Evolutionary conservation across 2,888 invertebrate species (phyloP), one percentile per base, ranked within the genome.

Genomic region (Alcis repandata): DNA sequence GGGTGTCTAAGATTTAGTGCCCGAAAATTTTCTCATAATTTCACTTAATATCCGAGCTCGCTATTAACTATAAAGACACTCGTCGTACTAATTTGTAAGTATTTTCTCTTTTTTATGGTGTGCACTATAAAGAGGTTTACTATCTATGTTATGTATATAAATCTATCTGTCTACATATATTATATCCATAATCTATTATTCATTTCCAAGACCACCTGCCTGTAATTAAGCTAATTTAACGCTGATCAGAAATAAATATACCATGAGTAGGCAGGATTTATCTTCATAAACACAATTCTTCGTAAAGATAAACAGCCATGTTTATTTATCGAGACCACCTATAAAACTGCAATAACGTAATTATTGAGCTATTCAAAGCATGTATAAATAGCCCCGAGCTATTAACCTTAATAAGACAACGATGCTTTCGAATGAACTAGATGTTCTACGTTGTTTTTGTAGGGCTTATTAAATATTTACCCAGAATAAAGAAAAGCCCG

Each of bases 331-430:
- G 15, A 27, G 60, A 45, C 36, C 43, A 13, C 53, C 46, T 33
- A 32, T 38, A 54, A 38, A 46, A 54, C 38, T 13, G 32, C 38
- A 49, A 46, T 48, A 46, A 53, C 48, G 9, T 38, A 36, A 51
- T 51, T 51, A 51, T 38, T 19, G 38, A 52, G 27, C 38, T 60
- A 45, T 56, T 41, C 57, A 19, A 40, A 43, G 52, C 52, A 46
- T 41, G 33, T 63, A 63, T 63, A 45, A 52, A 57, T 63, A 63
- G 63, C 51, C 27, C 3, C 27, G 4, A 52, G 45, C 45, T 46
- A 41, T 63, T 63, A 33, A 46, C 52, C 58, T 58, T 63, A 63
- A 53, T 63, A 58, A 51, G 48, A 45, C 56, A 38, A 52, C 52
- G 57, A 45, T 57, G 27, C 20, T 22, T 13, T 38, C 36, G 20